Base-by-base conservation (phyloP, 2,888 invertebrate species). In the Gisinianus flammeolus region DNA sequence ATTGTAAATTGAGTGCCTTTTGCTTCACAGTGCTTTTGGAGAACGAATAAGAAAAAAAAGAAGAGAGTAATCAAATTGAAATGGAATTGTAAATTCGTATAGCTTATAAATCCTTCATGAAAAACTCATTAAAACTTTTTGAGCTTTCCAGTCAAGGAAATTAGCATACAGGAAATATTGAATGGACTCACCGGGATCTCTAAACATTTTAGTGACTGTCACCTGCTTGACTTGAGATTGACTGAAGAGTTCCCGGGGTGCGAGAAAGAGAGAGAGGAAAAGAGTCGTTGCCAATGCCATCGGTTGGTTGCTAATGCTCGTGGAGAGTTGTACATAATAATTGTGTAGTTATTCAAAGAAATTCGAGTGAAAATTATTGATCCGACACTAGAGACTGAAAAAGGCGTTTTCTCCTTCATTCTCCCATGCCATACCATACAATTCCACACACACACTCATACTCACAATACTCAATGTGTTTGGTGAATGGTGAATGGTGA, bases 41-140 rank as follows among this genome's bases (percentile, higher is more conserved):
- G 4, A n/a, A 3, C n/a, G 62, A 26, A 26, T 26, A 58, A 26
- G 44, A 44, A 68, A 5, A 22, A 16, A 24, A 68, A 24, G 22
- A 24, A 24, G 24, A 62, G 10, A 22, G 5, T 33, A 68, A 68
- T 22, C 1, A 44, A 68, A 68, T 44, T 19, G 68, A 68, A 68
- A 35, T 26, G 44, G 26, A 66, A 30, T 44, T 44, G 19, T 44
- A 44, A 44, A 44, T 44, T 19, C 8, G 8, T 44, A 16, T 73
- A 73, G 73, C 64, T 62, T 44, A 66, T 74, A 74, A 72, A 72
- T 72, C 72, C 72, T 58, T 56, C 56, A 58, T 56, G 58, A 58
- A 74, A 62, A 74, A 58, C 73, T 74, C 73, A 74, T 74, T 74
- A 74, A 74, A 74, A 74, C 24, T 74, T 64, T 62, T 74, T 35